A percentile compares a stretch with the other conserved stretches of the same genome.
phyloP scores from a whole-genome alignment of 2,797 vertebrate genomes.

The Acanthurus leucopareius region DNA sequence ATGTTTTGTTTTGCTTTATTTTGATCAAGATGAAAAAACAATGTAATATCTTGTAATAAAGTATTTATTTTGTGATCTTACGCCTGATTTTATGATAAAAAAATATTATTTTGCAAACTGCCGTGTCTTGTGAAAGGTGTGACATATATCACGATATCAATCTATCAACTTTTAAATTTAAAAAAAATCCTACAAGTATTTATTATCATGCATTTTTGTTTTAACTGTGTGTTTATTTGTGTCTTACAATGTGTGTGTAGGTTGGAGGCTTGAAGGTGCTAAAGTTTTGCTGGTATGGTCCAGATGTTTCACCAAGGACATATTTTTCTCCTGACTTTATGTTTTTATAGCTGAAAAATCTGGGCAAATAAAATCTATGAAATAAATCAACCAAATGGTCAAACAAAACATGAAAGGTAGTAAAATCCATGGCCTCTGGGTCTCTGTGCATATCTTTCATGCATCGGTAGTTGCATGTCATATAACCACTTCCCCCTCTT shows the following conservation, averaged over 20 bases:
- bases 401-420: not conserved
- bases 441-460: conserved; percentile 11
- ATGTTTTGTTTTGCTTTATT: not conserved
- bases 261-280: not conserved
- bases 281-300: not conserved
- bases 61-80: not conserved
- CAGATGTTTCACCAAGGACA: not conserved
- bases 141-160: too few species aligned
- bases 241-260: too few species aligned
- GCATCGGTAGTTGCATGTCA: conserved; percentile 10
- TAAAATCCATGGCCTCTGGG: not conserved
- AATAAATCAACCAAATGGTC: not conserved
- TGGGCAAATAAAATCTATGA: not conserved
- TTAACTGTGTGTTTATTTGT: not conserved
- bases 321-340: not conserved
- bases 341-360: not conserved
- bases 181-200: too few species aligned
- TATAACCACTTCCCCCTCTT: conserved; percentile 29
- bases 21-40: too few species aligned
- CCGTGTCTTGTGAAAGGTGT: too few species aligned
- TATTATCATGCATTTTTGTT: not conserved
- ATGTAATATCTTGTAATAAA: not conserved
- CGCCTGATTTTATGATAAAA: not conserved
- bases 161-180: too few species aligned
- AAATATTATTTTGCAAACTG: not conserved